Conservation (phyloP, 2,113 vertebrate species). For the Atrichornis clamosus region DNA sequence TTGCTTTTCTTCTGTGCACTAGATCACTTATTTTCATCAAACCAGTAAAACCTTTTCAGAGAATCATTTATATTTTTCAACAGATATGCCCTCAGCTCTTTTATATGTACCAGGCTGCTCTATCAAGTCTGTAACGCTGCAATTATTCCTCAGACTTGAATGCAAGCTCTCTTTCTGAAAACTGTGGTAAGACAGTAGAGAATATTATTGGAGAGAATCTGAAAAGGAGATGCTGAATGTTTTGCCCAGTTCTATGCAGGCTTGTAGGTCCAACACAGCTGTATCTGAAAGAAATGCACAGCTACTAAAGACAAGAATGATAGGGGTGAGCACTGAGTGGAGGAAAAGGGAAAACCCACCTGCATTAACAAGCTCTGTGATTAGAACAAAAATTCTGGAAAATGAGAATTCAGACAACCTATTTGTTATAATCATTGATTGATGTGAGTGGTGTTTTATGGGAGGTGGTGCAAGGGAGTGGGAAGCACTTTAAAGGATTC, state of each 20-base stretch:
- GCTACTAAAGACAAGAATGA: background rate
- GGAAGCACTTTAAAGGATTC: background rate
- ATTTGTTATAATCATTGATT: background rate
- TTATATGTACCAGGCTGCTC: background rate
- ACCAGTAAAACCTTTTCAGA: background rate
- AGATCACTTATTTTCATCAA: background rate
- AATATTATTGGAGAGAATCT: background rate
- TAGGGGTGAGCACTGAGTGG: background rate
- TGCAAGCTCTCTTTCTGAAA: background rate
- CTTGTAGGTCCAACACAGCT: background rate
- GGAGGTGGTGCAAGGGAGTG: background rate
- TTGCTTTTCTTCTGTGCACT: background rate
- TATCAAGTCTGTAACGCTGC: too few relatives aligned
- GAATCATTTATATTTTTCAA: background rate
- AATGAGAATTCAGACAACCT: background rate
- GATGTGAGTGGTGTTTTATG: background rate
- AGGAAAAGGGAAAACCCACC: background rate
- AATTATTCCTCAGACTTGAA: background rate
- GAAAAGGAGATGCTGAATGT: background rate
- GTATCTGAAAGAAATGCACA: background rate
- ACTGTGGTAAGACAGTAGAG: background rate
- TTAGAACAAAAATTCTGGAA: background rate
- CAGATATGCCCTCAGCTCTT: background rate
- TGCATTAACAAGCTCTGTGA: background rate
- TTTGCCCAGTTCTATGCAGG: background rate